Evolutionary conservation across 2,113 vertebrate genomes (phyloP).

Genomic region (Miniopterus natalensis): DNA sequence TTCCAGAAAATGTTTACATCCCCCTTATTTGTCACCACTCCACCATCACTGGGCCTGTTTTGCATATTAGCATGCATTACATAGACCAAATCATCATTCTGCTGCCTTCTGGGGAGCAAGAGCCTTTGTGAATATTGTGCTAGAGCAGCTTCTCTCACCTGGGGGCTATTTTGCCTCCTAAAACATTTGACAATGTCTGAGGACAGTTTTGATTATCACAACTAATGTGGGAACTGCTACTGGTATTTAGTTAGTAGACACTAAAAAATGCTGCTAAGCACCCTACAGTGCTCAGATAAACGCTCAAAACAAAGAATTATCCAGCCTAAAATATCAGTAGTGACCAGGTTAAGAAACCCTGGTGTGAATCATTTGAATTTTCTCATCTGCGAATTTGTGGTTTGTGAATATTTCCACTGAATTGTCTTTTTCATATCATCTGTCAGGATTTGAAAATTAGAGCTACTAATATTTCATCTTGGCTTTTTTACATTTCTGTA

Average conservation of each 20-base stretch:
- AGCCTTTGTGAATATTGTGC: neutral
- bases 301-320: neutral
- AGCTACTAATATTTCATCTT: neutral
- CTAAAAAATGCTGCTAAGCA: no score
- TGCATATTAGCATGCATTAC: neutral
- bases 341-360: neutral
- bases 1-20: neutral
- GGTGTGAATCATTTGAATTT: neutral
- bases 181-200: neutral
- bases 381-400: neutral
- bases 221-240: neutral
- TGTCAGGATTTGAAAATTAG: slow-evolving; percentile 2
- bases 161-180: neutral
- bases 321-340: neutral
- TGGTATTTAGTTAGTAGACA: neutral
- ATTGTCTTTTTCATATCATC: neutral
- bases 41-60: neutral
- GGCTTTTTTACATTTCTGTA: neutral
- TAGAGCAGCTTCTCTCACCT: neutral
- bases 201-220: neutral
- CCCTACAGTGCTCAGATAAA: neutral
- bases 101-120: neutral
- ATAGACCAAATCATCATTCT: neutral
- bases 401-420: neutral
- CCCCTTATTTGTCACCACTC: neutral